Base-by-base conservation (phyloP, 2,113 vertebrate genomes). In the Murina feae region DNA sequence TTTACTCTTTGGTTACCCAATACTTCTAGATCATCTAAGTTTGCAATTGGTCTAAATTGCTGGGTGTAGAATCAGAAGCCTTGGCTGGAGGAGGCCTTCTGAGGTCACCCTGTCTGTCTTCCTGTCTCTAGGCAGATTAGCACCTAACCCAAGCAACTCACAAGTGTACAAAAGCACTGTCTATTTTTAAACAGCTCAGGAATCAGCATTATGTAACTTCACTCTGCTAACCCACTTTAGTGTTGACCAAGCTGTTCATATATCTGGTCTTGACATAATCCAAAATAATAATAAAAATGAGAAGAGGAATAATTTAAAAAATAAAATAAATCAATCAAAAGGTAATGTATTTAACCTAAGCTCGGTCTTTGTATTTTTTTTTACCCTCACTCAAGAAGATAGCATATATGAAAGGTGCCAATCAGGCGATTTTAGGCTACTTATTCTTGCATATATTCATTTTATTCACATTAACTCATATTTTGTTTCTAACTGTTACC, bases 131-230 rank as follows among this genome's bases (percentile, higher is more conserved):
- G 49, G 49, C 68, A 90, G 44, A 58, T 82, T 84, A 93, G 17
- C 39, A 86, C 74, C 89, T 79, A 90, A 79, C 74, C 39, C 42
- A 25, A 49, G 17, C 12, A 49, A 86, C 21, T 80, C 42, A 55
- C 25, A 76, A 71, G 83, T 23, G 9, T 80, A 55, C 25, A 72
- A 66, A 89, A 32, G 16, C 80, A 30, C 2, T 28, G 2, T 78
- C 60, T 90, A 91, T 92, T 96, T 96, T 88, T 60, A 96, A 87
- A 79, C 13, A 90, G 25, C 16, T 91, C 47, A 72, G 86, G 63
- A 95, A 92, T 47, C 12, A 89, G 28, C 13, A 42, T 93, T 91
- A 90, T 69, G 7, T 71, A 93, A 93, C 39, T n/a, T 93, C 30
- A 79, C 42, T 91, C 89, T 66, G 37, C 58, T 86, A 96, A 91